phyloP scores from a whole-genome alignment of 2,888 invertebrate species.

The Thereva nobilitata region DNA sequence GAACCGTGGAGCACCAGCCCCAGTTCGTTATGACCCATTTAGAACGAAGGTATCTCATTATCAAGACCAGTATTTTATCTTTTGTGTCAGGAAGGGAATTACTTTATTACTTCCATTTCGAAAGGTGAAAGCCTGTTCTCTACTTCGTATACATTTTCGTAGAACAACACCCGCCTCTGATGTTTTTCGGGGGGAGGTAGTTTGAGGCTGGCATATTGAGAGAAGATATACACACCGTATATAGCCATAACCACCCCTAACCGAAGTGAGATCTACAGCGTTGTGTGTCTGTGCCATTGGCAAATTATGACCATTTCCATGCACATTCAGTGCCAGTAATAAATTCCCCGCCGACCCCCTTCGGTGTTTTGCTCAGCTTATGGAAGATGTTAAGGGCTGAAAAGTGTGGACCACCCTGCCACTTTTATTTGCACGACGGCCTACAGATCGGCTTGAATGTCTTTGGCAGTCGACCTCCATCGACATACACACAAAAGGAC shows the following conservation, averaged over 20 bases:
- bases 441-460: slow-evolving; percentile 23
- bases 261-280: slow-evolving; percentile 13
- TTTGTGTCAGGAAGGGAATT: slow-evolving; percentile 31
- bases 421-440: slow-evolving; percentile 5
- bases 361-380: neutral
- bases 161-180: neutral
- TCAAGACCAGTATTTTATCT: slow-evolving; percentile 32
- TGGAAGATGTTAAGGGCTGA: slow-evolving; percentile 4
- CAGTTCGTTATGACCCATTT: slow-evolving; percentile 21
- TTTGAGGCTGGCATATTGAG: neutral
- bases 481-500: too few relatives aligned
- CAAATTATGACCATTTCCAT: slow-evolving; percentile 32
- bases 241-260: neutral
- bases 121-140: neutral
- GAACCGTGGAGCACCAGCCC: too few relatives aligned
- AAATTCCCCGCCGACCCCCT: slow-evolving; percentile 10
- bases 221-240: neutral
- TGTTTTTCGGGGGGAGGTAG: slow-evolving; percentile 15
- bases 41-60: slow-evolving; percentile 28
- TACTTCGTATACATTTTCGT: too few relatives aligned
- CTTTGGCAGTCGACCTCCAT: neutral
- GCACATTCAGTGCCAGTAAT: slow-evolving; percentile 28
- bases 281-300: slow-evolving; percentile 10
- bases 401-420: neutral
- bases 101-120: slow-evolving; percentile 32